A percentile compares a stretch with the other conserved stretches of the same genome.
Conservation (phyloP, 2,797 vertebrate species). For the Petrocephalus sullivani region DNA sequence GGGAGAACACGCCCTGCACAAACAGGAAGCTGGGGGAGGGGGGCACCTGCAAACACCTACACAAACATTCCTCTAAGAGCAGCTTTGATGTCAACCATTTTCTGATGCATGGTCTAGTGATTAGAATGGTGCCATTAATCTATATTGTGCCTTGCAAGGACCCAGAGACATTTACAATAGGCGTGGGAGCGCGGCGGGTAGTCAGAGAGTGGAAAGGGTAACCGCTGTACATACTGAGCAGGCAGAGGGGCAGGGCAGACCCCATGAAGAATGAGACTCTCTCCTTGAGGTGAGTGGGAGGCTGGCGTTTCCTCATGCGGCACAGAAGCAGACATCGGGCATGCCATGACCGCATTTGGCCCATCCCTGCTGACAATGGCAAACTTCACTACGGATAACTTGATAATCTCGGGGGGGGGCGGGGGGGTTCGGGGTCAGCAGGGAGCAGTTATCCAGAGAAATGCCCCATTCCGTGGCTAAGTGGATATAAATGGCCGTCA, state of each 20-base stretch:
- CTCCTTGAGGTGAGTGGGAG: background rate
- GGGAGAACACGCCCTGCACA: background rate
- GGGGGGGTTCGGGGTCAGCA: background rate
- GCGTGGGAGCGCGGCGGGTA: no score
- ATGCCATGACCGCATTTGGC: background rate
- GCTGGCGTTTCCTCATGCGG: background rate
- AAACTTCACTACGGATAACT: background rate
- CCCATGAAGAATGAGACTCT: background rate
- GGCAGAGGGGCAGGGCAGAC: background rate
- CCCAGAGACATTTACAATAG: background rate
- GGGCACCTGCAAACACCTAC: background rate
- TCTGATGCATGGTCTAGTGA: background rate
- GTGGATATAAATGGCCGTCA: background rate
- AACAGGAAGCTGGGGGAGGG: background rate
- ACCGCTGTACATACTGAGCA: background rate
- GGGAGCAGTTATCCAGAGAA: background rate
- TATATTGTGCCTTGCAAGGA: background rate
- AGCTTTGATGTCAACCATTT: background rate
- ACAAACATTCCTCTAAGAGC: background rate
- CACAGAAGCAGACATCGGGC: background rate
- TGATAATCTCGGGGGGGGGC: background rate
- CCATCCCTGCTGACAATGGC: background rate
- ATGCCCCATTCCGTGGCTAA: background rate
- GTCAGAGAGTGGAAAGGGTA: no score
- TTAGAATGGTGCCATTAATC: background rate